Conservation (phyloP, 2,888 invertebrate species). For the Euclidia mi region DNA sequence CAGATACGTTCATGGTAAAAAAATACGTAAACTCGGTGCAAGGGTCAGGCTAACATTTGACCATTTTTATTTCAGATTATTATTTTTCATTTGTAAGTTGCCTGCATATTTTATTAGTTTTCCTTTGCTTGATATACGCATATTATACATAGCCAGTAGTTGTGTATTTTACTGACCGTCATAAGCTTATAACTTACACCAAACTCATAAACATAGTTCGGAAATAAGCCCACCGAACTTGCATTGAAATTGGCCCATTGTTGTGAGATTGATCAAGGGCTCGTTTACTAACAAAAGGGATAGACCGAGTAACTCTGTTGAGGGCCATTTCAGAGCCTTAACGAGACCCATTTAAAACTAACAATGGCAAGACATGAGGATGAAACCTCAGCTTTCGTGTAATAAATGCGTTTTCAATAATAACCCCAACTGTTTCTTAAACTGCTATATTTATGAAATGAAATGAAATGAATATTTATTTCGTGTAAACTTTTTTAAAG, state of each 20-base stretch:
- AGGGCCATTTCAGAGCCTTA: constrained; percentile 80
- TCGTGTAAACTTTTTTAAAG: too few relatives aligned
- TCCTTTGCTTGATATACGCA: too few relatives aligned
- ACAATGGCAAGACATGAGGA: constrained; percentile 78
- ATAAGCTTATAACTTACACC: constrained; percentile 41
- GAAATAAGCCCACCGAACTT: constrained; percentile 67
- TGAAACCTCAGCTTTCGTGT: constrained; percentile 73
- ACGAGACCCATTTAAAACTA: constrained; percentile 83
- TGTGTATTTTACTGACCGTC: too few relatives aligned
- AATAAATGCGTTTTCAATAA: constrained; percentile 66
- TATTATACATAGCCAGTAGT: too few relatives aligned
- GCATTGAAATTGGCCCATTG: constrained; percentile 84
- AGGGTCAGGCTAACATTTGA: too few relatives aligned
- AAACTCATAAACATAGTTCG: constrained; percentile 56
- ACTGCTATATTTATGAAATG: constrained; percentile 28
- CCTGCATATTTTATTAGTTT: too few relatives aligned
- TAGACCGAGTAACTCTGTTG: constrained; percentile 69
- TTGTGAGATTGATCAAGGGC: constrained; percentile 81
- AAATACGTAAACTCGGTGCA: too few relatives aligned
- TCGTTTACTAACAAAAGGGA: constrained; percentile 84
- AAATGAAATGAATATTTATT: too few relatives aligned
- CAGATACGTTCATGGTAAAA: too few relatives aligned
- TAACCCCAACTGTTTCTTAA: constrained; percentile 37
- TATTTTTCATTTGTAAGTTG: too few relatives aligned
- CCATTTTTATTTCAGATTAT: too few relatives aligned